Percentiles rank a stretch among this genome's conserved stretches.
Conservation (phyloP, 1,140 invertebrate species). For the Brachionus koreanus region DNA sequence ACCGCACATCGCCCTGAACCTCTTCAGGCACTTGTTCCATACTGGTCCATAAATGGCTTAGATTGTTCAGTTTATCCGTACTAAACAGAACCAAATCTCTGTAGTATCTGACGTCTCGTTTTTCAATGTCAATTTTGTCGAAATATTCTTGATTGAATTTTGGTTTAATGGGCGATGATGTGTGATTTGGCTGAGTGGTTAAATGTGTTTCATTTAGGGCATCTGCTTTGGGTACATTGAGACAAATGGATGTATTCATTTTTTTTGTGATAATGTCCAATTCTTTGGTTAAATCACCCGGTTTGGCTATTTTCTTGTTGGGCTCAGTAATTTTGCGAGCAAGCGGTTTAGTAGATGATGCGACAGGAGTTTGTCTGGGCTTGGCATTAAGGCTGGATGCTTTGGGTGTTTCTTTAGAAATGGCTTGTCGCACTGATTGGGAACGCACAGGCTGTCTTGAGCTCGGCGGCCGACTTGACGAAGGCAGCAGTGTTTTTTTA, state of each 20-base stretch:
- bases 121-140: neutral
- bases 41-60: neutral
- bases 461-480: neutral
- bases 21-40: neutral
- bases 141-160: neutral
- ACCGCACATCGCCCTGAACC: slow-evolving; percentile 9
- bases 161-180: neutral
- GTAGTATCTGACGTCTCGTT: slow-evolving; percentile 2
- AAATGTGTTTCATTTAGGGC: neutral
- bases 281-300: neutral
- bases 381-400: neutral
- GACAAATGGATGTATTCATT: neutral
- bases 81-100: neutral
- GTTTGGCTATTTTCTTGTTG: neutral
- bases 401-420: neutral
- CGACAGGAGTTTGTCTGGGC: neutral
- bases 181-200: neutral
- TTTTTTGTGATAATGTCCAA: neutral
- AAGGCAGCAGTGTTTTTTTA: neutral
- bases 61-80: neutral
- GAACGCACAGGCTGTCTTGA: neutral
- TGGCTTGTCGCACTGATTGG: neutral
- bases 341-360: neutral
- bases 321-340: neutral
- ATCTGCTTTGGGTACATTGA: neutral